Percentiles rank a stretch among this genome's conserved stretches.
These are phyloP conservation scores for Tokudaia tokunoshimensis DNA, from an alignment of 2,797 vertebrate species.

Conservation along the genomic window DNA sequence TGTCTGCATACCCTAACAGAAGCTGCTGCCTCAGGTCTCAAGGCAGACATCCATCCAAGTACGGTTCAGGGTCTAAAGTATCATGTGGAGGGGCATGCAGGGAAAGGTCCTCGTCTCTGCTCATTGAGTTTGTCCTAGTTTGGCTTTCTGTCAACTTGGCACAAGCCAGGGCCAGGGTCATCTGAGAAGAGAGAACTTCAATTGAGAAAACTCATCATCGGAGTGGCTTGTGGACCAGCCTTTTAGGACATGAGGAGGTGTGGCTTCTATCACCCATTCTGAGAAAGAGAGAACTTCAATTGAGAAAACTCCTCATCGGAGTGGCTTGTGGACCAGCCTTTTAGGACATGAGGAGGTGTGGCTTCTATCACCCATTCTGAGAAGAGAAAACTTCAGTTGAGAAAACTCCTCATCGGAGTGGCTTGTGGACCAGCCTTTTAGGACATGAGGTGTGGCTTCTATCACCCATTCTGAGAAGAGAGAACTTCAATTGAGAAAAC, in stretches of 20 bases:
- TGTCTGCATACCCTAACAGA: background rate
- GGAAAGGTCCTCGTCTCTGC: background rate
- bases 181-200: background rate
- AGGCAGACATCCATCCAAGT: background rate
- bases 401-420: background rate
- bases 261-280: background rate
- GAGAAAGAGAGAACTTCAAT: background rate
- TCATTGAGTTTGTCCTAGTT: background rate
- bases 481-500: background rate
- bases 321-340: background rate
- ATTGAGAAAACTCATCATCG: background rate
- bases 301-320: background rate
- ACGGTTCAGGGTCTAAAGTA: rapidly evolving
- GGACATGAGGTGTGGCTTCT: background rate
- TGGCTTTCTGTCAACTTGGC: background rate
- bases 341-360: background rate
- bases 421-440: background rate
- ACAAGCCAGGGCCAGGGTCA: background rate
- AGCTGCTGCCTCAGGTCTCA: background rate
- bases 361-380: background rate
- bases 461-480: background rate
- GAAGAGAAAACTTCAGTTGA: background rate
- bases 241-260: background rate
- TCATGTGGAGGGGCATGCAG: background rate
- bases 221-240: too few species aligned